phyloP scores from a whole-genome alignment of 2,797 vertebrate genomes.

The Podarcis siculus region DNA sequence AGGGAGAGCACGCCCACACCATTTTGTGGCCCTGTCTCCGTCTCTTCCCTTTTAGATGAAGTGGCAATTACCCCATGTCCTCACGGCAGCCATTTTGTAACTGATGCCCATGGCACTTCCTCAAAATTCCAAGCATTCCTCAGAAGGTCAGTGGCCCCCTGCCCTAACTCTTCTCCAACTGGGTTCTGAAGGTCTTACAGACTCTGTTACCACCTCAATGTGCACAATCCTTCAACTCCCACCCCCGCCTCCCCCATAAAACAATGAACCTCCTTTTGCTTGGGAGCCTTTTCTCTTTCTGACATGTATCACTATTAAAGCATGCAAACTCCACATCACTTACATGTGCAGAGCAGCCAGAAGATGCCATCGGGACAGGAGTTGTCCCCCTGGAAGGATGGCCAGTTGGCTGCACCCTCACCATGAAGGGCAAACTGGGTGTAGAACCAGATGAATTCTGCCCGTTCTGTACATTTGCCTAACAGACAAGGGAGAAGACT shows the following conservation, averaged over 20 bases:
- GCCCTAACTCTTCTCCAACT: no score
- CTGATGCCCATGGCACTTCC: no score
- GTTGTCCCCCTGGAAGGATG: not conserved
- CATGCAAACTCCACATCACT: not conserved
- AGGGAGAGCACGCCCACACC: no score
- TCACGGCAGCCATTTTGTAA: no score
- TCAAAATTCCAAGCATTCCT: no score
- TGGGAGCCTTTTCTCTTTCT: no score
- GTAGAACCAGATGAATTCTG: not conserved
- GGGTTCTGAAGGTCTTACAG: not conserved
- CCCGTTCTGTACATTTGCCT: not conserved
- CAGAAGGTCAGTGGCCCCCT: no score
- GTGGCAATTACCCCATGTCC: no score
- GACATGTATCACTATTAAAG: not conserved
- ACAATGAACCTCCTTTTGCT: no score
- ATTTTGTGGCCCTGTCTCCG: no score
- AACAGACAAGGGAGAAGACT: not conserved
- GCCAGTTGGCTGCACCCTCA: not conserved
- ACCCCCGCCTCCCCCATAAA: not conserved
- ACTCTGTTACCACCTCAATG: not conserved
- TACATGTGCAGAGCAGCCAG: fast-evolving
- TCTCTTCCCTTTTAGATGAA: no score
- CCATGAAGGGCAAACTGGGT: not conserved
- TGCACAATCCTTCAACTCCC: not conserved
- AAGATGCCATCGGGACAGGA: not conserved